These are phyloP conservation scores for Schizotus pectinicornis DNA, from an alignment of 2,888 invertebrate species.

Conservation along the genomic window DNA sequence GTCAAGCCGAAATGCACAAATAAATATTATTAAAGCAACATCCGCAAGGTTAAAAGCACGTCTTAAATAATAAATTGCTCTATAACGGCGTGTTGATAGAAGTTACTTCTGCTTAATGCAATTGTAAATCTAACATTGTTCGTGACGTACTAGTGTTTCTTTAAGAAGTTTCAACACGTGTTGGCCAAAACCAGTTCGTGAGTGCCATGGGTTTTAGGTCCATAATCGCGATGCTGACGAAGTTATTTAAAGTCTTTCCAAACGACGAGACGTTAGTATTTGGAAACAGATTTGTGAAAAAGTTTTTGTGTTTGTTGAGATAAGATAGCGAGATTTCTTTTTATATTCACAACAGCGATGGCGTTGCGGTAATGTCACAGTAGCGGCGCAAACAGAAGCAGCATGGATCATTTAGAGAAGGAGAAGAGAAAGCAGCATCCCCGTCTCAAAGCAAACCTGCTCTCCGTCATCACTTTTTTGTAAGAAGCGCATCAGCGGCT, in stretches of 20 bases:
- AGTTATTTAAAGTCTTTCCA: background rate
- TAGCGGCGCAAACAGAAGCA: background rate
- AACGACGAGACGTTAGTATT: background rate
- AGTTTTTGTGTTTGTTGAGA: constrained; percentile 15
- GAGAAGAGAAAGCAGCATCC: constrained; percentile 38
- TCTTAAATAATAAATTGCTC: too few relatives aligned
- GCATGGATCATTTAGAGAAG: constrained; percentile 42
- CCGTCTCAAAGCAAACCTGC: constrained; percentile 39
- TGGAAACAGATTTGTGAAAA: constrained; percentile 3
- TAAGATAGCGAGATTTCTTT: constrained; percentile 11
- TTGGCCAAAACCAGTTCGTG: too few relatives aligned
- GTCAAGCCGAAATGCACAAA: too few relatives aligned
- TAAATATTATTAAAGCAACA: too few relatives aligned
- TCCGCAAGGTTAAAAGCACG: too few relatives aligned
- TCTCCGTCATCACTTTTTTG: constrained; percentile 43
- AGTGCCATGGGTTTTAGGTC: too few relatives aligned
- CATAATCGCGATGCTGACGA: background rate
- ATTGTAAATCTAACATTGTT: too few relatives aligned
- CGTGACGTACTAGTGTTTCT: too few relatives aligned
- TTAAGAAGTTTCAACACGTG: too few relatives aligned
- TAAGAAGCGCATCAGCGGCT: constrained; percentile 46
- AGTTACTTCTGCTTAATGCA: too few relatives aligned
- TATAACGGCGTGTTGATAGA: too few relatives aligned
- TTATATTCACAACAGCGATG: background rate
- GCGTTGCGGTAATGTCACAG: background rate